Evolutionary conservation across 2,113 vertebrate genomes (phyloP).

Genomic region (Hydropotes inermis): DNA sequence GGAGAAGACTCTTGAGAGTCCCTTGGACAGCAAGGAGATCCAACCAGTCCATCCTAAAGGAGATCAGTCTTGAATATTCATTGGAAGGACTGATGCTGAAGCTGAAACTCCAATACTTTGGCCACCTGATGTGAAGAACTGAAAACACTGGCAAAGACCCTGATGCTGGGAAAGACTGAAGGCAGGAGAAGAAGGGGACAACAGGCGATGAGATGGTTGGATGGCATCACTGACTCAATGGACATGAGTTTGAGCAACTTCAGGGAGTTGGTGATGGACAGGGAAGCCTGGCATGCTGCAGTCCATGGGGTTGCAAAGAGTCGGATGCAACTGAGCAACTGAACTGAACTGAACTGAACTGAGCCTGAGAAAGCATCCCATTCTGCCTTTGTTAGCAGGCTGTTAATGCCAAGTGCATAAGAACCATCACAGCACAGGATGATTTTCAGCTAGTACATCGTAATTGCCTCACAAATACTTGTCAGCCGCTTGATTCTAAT

Average conservation of each 20-base stretch:
- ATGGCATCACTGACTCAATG: neutral
- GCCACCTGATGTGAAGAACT: neutral
- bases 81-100: neutral
- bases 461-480: neutral
- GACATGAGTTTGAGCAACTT: neutral
- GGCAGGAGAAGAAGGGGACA: neutral
- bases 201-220: neutral
- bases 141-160: neutral
- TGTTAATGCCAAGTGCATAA: rapidly evolving
- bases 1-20: neutral
- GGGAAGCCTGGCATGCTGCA: neutral
- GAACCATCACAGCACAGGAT: rapidly evolving
- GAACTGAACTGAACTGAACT: neutral
- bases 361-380: neutral
- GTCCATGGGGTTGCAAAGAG: neutral
- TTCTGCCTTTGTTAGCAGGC: too few relatives aligned
- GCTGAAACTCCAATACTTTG: neutral
- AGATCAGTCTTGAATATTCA: neutral
- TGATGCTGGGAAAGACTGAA: neutral
- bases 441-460: neutral
- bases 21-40: neutral
- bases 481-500: neutral
- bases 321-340: neutral
- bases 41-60: neutral
- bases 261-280: neutral